phyloP scores from a whole-genome alignment of 2,797 vertebrate species.

The Anableps anableps region DNA sequence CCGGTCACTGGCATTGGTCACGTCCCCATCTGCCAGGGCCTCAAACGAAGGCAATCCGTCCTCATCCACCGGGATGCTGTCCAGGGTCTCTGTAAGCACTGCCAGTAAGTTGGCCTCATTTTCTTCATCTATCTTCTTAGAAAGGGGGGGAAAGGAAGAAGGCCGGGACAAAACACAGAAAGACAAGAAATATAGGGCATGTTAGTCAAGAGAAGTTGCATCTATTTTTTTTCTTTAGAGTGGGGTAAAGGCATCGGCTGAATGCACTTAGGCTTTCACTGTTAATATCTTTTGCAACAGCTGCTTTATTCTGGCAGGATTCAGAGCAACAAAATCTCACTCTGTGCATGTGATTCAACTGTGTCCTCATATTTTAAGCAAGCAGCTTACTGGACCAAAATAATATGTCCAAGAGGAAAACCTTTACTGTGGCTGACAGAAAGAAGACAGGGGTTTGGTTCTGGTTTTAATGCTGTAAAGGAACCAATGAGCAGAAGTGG shows the following conservation, averaged over 20 bases:
- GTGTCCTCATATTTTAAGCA: slow-evolving; percentile 85
- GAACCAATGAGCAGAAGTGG: slow-evolving; percentile 64
- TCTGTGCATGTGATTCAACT: slow-evolving; percentile 78
- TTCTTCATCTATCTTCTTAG: slow-evolving; percentile 99
- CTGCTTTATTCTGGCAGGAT: slow-evolving; percentile 57
- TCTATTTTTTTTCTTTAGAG: slow-evolving; percentile 33
- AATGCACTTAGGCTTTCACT: slow-evolving; percentile 58
- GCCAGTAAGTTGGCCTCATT: slow-evolving; percentile 99
- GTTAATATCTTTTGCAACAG: slow-evolving; percentile 61
- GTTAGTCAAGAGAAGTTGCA: slow-evolving; percentile 75
- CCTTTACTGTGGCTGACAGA: slow-evolving; percentile 82
- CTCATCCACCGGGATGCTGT: slow-evolving; percentile 99
- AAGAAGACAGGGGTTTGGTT: slow-evolving; percentile 49
- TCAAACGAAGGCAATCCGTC: slow-evolving; percentile 99
- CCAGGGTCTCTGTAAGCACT: slow-evolving; percentile 98
- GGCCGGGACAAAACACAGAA: slow-evolving; percentile 57
- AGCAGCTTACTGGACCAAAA: slow-evolving; percentile 86
- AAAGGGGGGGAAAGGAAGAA: slow-evolving; percentile 46
- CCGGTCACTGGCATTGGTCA: slow-evolving; percentile 95
- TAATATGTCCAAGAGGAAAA: slow-evolving; percentile 83
- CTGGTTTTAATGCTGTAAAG: slow-evolving; percentile 33
- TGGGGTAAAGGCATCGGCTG: slow-evolving; percentile 59
- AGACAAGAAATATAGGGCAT: slow-evolving; percentile 75
- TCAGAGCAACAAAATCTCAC: slow-evolving; percentile 72
- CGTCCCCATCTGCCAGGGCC: slow-evolving; percentile 98